Percentiles rank a stretch among this genome's conserved stretches.
Evolutionary conservation across 2,888 invertebrate species (phyloP).

Genomic region (Lordiphosa andalusiaca): DNA sequence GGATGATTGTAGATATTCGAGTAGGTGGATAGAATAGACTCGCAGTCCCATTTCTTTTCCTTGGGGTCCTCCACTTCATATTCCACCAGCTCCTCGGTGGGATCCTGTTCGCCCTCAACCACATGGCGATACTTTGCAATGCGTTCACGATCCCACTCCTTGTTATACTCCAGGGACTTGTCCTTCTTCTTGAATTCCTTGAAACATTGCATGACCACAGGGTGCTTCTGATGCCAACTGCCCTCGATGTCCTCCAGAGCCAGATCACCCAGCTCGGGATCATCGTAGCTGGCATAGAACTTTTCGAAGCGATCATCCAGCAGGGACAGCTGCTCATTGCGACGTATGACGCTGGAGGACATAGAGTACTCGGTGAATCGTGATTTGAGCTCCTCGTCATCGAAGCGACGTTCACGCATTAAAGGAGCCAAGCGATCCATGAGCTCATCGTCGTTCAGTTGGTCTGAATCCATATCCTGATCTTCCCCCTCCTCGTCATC

Average conservation of each 20-base stretch:
- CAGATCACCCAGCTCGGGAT: constrained; percentile 93
- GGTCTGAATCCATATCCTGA: constrained; percentile 69
- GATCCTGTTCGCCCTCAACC: constrained; percentile 80
- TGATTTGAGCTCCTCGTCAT: constrained; percentile 88
- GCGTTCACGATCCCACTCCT: constrained; percentile 81
- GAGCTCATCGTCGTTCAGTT: constrained; percentile 78
- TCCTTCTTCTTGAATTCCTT: constrained; percentile 87
- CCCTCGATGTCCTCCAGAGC: constrained; percentile 94
- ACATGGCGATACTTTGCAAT: constrained; percentile 72
- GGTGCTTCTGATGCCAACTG: constrained; percentile 81
- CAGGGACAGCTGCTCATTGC: constrained; percentile 90
- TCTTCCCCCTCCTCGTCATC: constrained; percentile 53
- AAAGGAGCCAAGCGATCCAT: constrained; percentile 80
- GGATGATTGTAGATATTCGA: constrained; percentile 97
- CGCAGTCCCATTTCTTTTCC: constrained; percentile 92
- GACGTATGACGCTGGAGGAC: constrained; percentile 92
- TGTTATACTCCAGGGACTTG: constrained; percentile 82
- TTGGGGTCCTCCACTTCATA: constrained; percentile 84
- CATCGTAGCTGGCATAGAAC: constrained; percentile 91
- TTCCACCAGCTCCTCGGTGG: constrained; percentile 83
- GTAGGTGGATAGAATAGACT: constrained; percentile 93
- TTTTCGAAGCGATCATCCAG: constrained; percentile 95
- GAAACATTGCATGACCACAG: constrained; percentile 86
- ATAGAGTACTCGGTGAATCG: constrained; percentile 96
- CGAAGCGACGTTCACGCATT: constrained; percentile 79